Evolutionary conservation across 1,140 invertebrate species (phyloP), one percentile per base, ranked within the genome.

Genomic region (Drosophila sucinea): DNA sequence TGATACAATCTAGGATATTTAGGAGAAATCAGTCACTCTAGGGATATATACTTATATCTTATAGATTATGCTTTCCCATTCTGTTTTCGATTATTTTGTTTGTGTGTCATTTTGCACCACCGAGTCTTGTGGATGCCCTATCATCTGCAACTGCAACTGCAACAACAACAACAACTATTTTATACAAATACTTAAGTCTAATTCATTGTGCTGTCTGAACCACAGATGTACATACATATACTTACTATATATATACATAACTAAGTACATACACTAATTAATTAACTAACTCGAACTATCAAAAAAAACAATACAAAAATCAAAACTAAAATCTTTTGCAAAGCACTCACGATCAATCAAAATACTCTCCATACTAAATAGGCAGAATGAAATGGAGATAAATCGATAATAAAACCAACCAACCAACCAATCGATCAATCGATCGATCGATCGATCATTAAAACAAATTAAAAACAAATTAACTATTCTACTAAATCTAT

Each of bases 261-360:
- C 10, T 51, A 51, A 51, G 44, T 51, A 51, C 0, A 1, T 27
- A 51, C 25, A 51, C 23, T 51, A 27, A 51, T 51, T 51, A 51
- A 51, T 10, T 27, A 27, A 51, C 23, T 25, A 47, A 6, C 7
- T 6, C 17, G 7, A 3, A 27, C 1, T 7, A 51, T 8, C 25
- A 60, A 69, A 54, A 56, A 44, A 60, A 61, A 54, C 33, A 44
- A 60, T 54, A 54, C 33, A 62, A 7, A 38, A 23, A 35, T 40
- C 25, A 67, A 25, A 4, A 57, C 1, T 6, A 38, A 40, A 61
- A 29, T 11, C 17, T 35, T 35, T 35, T 8, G 33, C 8, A 6
- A 35, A 27, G 29, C 38, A 61, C 38, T 40, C 10, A 40, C 38
- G 11, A 40, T 40, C 38, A 5, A 41, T 4, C 1, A 41, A 41